These are phyloP conservation scores for Cydia pomonella DNA, from an alignment of 1,140 invertebrate species.

Conservation along the genomic window DNA sequence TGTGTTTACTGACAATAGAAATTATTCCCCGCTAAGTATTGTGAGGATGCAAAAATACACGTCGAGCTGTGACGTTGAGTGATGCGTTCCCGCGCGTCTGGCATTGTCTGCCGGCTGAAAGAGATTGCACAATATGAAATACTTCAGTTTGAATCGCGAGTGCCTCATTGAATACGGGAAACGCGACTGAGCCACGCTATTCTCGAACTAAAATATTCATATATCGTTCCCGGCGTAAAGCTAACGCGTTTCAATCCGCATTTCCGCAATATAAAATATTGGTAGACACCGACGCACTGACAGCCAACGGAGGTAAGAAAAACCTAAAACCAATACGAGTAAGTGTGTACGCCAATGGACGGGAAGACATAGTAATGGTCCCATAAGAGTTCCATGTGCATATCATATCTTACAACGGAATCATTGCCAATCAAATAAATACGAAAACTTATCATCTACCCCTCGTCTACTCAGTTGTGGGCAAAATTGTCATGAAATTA, in stretches of 20 bases:
- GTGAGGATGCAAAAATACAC: conserved; percentile 72
- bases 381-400: no score
- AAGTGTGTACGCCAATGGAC: not conserved
- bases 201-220: conserved; percentile 72
- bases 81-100: conserved; percentile 68
- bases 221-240: conserved; percentile 59
- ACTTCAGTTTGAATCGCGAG: conserved; percentile 71
- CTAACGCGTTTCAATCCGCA: conserved; percentile 51
- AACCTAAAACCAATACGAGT: not conserved
- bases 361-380: conserved; percentile 15
- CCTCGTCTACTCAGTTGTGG: no score
- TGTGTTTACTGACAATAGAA: conserved; percentile 69
- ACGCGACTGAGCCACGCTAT: conserved; percentile 46
- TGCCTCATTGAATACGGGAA: conserved; percentile 67
- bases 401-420: no score
- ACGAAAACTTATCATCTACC: no score
- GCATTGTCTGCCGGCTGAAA: conserved; percentile 72
- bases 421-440: no score
- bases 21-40: conserved; percentile 74
- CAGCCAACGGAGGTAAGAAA: not conserved
- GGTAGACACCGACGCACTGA: conserved; percentile 33
- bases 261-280: conserved; percentile 39
- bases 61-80: conserved; percentile 73
- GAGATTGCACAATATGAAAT: conserved; percentile 78
- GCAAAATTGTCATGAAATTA: no score